Evolutionary conservation across 2,113 vertebrate species (phyloP), one percentile per base, ranked within the genome.

Genomic region (Euleptes europaea): DNA sequence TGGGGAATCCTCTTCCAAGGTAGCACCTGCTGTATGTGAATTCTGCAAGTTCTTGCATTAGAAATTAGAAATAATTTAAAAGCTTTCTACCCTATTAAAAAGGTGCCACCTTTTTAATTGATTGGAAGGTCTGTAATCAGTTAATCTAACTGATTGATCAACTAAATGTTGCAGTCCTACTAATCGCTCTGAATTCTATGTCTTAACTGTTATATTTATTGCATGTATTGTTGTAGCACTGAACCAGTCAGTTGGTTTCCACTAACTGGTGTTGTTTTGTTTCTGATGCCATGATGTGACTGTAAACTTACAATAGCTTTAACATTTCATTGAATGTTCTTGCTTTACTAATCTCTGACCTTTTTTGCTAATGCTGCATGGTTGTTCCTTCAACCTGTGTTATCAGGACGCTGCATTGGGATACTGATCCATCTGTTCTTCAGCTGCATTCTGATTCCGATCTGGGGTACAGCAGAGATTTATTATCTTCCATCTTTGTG

Each of bases 381-480:
- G 96, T 97, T 97, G 97, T 96, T 94, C 96, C 23, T 96, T 97
- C 97, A 97, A 97, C 98, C 98, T 97, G 89, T 92, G 90, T 88
- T 94, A 96, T 97, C 97, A 99, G 98, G 99, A 99, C 98, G 97
- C 98, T 99, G 96, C 99, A 99, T 94, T 99, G 99, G 98, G 99
- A 99, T 97, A 98, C 98, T 98, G 99, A 99, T 96, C 99, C 99
- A 91, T 99, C 99, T 95, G 97, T 98, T 95, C 97, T 99, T 95
- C 98, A 99, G 96, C 99, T 99, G 96, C 99, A 99, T 97, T 99
- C 98, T 98, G 98, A 99, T 96, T 98, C 98, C 97, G 98, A 99
- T 97, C 97, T 99, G 97, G 98, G 99, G 99, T 99, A 99, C 97
- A 98, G 96, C 97, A 98, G 96, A 97, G 96, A 97, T 97, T 98